phyloP scores from a whole-genome alignment of 1,140 invertebrate species.

The Adelges cooleyi region DNA sequence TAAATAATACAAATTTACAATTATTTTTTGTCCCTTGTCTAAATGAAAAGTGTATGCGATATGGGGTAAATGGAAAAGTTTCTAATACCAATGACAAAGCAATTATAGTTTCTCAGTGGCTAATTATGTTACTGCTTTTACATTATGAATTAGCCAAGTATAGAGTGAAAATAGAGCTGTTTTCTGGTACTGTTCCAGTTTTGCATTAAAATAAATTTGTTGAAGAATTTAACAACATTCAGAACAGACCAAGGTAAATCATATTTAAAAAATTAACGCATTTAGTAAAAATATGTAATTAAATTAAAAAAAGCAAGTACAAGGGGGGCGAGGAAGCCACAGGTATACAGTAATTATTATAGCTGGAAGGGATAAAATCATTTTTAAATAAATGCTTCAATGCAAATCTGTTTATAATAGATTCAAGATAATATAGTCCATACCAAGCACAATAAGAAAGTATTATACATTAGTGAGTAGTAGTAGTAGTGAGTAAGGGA shows the following conservation, averaged over 20 bases:
- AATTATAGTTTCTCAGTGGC: constrained; percentile 84
- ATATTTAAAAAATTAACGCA: not conserved
- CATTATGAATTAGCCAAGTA: constrained; percentile 45
- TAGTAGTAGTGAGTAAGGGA: no score
- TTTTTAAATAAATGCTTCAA: no score
- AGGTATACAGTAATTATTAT: no score
- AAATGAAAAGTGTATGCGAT: constrained; percentile 49
- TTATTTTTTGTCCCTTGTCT: not conserved
- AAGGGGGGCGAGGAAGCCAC: no score
- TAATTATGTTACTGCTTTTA: constrained; percentile 58
- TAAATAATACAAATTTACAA: no score
- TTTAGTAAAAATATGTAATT: not conserved
- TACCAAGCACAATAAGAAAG: no score
- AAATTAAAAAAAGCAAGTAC: no score
- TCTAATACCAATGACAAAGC: constrained; percentile 51
- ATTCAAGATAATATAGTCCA: no score
- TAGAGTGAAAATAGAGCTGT: constrained; percentile 45
- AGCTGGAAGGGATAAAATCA: no score
- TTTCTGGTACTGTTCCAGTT: constrained; percentile 56
- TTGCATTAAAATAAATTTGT: constrained; percentile 49
- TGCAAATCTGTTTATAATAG: no score
- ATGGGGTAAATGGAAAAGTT: constrained; percentile 46
- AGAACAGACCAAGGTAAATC: constrained; percentile 41
- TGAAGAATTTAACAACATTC: constrained; percentile 55
- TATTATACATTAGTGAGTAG: no score